Conservation (phyloP, 1,140 invertebrate genomes). For the Macrobrachium rosenbergii region DNA sequence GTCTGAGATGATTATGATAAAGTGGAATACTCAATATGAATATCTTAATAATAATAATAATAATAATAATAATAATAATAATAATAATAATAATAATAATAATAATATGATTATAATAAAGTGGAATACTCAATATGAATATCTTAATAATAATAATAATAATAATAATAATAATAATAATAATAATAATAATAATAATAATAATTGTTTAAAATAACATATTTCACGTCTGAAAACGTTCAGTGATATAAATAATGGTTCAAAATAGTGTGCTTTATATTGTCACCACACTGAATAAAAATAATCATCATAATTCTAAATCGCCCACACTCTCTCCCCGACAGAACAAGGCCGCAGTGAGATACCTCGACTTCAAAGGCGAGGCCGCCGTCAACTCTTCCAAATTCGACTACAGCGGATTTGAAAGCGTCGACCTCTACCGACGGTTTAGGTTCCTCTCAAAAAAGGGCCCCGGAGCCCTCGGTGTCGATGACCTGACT, state of each 20-base stretch:
- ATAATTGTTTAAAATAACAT: too few relatives aligned
- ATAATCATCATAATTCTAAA: not conserved
- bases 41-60: too few relatives aligned
- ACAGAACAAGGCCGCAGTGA: conserved; percentile 44
- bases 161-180: not conserved
- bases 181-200: not conserved
- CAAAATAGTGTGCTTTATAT: too few relatives aligned
- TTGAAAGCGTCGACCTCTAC: conserved; percentile 38
- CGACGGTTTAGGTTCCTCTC: conserved; percentile 43
- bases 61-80: too few relatives aligned
- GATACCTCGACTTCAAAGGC: conserved; percentile 44
- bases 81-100: too few relatives aligned
- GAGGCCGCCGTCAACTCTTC: conserved; percentile 44
- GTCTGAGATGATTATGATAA: too few relatives aligned
- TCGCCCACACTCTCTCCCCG: not conserved
- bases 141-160: not conserved
- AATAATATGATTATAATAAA: not conserved
- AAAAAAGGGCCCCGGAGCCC: conserved; percentile 45
- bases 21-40: too few relatives aligned
- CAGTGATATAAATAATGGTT: too few relatives aligned
- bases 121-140: not conserved
- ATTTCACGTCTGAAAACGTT: too few relatives aligned
- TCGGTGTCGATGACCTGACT: conserved; percentile 7
- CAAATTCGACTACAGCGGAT: conserved; percentile 30
- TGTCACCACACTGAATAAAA: not conserved